Base-by-base conservation (phyloP, 2,113 vertebrate genomes). In the Varanus komodoensis region DNA sequence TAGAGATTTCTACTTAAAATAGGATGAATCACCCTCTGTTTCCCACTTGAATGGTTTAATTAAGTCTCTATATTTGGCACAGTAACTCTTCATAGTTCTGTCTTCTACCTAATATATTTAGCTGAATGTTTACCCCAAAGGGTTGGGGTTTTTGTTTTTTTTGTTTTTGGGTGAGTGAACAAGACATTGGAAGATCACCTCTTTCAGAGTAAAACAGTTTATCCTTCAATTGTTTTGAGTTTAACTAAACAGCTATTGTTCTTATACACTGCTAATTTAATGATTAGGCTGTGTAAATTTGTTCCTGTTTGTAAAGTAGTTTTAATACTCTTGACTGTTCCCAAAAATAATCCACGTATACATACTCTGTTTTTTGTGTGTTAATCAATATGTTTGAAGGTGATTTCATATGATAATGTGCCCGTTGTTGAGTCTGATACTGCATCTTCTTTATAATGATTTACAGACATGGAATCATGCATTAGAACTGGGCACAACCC, bases 61-160 rank as follows among this genome's bases (percentile, higher is more conserved):
- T 86, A 81, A 86, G 44, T 67, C 38, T 82, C 87, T 91, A 91
- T 74, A 67, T 89, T 75, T 89, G 77, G 87, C 54, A 82, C 32
- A 91, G 61, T 77, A 81, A 77, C 48, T 91, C 54, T 91, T 87
- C 57, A 77, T 68, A 67, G 71, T 57, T 75, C 57, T 84, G 71
- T 84, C 82, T 75, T 82, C 69, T 54, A 82, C 68, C 52, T 75
- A 91, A 87, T 75, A 64, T 82, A 74, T 50, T 87, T 82, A 67
- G 68, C 74, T 74, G 87, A 87, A 82, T 81, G 67, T 74, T 82
- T 73, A 52, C 54, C 75, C 64, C 34, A 29, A 2, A 9, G 44
- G 38, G 38, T 44, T 44, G 38, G 38, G 38, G 1, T 44, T 44
- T 44, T 44, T 44, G 3, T 84, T 50, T 71, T n/a, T n/a, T n/a